Evolutionary conservation across 2,888 invertebrate species (phyloP).

Genomic region (Atrina japonica): DNA sequence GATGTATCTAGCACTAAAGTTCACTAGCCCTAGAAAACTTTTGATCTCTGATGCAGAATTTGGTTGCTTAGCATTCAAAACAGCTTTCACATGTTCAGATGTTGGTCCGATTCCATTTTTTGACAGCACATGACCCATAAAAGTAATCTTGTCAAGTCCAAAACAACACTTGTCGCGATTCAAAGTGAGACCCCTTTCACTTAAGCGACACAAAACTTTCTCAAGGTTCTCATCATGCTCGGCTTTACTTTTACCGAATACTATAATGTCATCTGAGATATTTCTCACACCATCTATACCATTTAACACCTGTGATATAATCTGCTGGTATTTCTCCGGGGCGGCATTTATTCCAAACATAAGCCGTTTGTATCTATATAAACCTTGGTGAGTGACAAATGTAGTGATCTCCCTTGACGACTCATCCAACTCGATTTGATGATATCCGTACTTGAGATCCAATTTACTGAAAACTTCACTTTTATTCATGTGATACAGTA

Average conservation of each 20-base stretch:
- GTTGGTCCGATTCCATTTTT: too few relatives aligned
- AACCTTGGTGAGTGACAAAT: slow-evolving; percentile 23
- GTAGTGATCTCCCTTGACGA: slow-evolving; percentile 11
- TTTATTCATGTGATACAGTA: too few relatives aligned
- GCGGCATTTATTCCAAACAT: too few relatives aligned
- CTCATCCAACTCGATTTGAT: slow-evolving; percentile 8
- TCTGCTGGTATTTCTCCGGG: too few relatives aligned
- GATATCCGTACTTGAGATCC: too few relatives aligned
- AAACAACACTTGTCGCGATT: slow-evolving; percentile 21
- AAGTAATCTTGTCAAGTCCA: slow-evolving; percentile 1
- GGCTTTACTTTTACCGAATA: not conserved
- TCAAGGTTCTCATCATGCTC: not conserved
- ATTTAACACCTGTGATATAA: too few relatives aligned
- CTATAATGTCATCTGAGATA: slow-evolving; percentile 42
- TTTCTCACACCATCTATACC: slow-evolving; percentile 17
- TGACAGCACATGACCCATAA: slow-evolving; percentile 28
- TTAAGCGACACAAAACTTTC: too few relatives aligned
- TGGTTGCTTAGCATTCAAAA: too few relatives aligned
- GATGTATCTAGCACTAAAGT: slow-evolving; percentile 2
- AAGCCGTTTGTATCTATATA: too few relatives aligned
- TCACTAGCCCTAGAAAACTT: too few relatives aligned
- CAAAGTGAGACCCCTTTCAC: slow-evolving; percentile 18
- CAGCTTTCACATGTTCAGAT: too few relatives aligned
- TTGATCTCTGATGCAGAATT: too few relatives aligned
- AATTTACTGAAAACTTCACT: slow-evolving; percentile 41